These are phyloP conservation scores for Sphaerophoria rueppellii DNA, from an alignment of 2,888 invertebrate species.

Conservation along the genomic window DNA sequence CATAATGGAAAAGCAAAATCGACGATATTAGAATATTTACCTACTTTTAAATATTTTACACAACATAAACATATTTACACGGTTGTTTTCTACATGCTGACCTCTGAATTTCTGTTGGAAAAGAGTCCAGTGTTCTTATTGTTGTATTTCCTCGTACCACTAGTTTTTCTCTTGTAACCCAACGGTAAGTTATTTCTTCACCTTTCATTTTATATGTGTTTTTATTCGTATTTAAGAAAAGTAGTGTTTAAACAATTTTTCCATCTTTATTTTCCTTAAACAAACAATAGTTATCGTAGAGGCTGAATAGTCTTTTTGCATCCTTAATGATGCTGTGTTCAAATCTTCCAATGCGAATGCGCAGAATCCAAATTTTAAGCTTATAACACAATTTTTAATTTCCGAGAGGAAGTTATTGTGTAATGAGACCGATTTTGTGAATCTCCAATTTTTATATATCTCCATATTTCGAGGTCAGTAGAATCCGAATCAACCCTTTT, in stretches of 20 bases:
- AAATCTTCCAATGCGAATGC: conserved; percentile 59
- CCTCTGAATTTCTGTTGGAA: conserved; percentile 80
- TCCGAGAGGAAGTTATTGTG: background rate
- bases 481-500: too few relatives aligned
- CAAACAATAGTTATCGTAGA: conserved; percentile 12
- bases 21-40: too few relatives aligned
- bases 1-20: too few relatives aligned
- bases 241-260: conserved; percentile 3
- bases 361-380: conserved; percentile 57
- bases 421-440: too few relatives aligned
- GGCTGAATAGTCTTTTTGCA: background rate
- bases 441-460: too few relatives aligned
- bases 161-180: conserved; percentile 82
- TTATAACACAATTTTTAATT: conserved; percentile 43
- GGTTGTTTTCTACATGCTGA: conserved; percentile 74
- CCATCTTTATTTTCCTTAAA: conserved; percentile 16
- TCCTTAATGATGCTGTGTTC: conserved; percentile 52
- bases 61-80: background rate
- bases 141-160: conserved; percentile 81
- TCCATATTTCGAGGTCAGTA: too few relatives aligned
- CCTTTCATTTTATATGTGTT: conserved; percentile 78
- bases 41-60: background rate
- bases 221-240: conserved; percentile 14
- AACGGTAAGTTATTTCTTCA: conserved; percentile 80
- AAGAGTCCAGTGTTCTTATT: conserved; percentile 81